phyloP scores from a whole-genome alignment of 2,797 vertebrate genomes.

The Cossypha heuglini region DNA sequence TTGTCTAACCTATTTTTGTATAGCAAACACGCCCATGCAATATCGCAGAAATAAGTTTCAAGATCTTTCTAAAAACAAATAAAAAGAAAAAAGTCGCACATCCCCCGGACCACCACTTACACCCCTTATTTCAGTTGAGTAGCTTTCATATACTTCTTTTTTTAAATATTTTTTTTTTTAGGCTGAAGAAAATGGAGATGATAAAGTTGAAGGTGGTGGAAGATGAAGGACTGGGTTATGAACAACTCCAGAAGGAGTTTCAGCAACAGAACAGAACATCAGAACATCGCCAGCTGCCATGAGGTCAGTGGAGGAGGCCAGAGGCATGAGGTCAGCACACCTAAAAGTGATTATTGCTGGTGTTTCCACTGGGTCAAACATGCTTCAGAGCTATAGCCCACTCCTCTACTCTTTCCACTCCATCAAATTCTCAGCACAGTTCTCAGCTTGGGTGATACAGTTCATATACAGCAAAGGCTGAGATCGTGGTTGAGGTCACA shows the following conservation, averaged over 20 bases:
- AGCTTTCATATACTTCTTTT: background rate
- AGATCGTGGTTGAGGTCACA: background rate
- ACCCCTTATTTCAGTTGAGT: background rate
- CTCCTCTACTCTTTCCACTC: background rate
- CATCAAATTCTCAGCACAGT: background rate
- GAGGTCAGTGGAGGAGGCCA: background rate
- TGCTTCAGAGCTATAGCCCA: background rate
- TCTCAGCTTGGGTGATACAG: background rate
- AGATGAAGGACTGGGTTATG: background rate
- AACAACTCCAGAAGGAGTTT: background rate
- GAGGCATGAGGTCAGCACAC: background rate
- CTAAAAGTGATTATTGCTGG: background rate
- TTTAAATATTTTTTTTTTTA: background rate
- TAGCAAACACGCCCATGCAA: background rate
- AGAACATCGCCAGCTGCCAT: accelerated
- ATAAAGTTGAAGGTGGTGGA: background rate
- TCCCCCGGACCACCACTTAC: accelerated
- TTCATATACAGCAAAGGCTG: background rate
- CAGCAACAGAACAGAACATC: background rate
- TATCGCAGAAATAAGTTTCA: background rate
- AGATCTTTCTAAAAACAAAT: background rate
- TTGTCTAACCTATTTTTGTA: background rate
- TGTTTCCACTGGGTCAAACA: background rate
- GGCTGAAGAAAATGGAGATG: background rate
- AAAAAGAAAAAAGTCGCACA: background rate